A percentile compares a stretch with the other conserved stretches of the same genome.
phyloP scores from a whole-genome alignment of 37 sponge, comb jelly and placozoan genomes.

The Halichondria panicea region DNA sequence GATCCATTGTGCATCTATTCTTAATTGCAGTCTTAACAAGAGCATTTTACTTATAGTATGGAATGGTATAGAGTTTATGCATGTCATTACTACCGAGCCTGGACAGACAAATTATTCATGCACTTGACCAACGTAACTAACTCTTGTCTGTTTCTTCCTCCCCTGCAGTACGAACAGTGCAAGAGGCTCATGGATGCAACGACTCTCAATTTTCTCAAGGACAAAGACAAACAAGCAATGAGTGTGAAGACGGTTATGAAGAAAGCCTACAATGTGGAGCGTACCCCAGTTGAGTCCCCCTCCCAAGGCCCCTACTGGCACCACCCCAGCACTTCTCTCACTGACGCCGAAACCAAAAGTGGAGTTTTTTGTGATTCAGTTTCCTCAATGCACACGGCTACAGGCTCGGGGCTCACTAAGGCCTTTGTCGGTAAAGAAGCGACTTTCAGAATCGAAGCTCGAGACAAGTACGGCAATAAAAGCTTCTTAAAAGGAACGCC shows the following conservation, averaged over 20 bases:
- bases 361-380: constrained; percentile 44
- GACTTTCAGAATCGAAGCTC: constrained; percentile 26
- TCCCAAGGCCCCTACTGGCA: constrained; percentile 35
- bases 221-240: background rate
- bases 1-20: too few species aligned
- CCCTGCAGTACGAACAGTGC: too few species aligned
- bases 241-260: constrained; percentile 4
- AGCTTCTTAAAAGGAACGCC: constrained; percentile 24
- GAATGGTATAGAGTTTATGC: background rate
- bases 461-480: constrained; percentile 32
- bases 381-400: constrained; percentile 38
- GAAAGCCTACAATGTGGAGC: constrained; percentile 4
- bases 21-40: too few species aligned
- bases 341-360: constrained; percentile 11
- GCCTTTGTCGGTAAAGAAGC: constrained; percentile 35
- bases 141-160: too few species aligned
- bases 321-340: constrained; percentile 6
- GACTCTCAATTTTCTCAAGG: constrained; percentile 8
- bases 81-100: too few species aligned
- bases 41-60: background rate
- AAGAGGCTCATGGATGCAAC: too few species aligned
- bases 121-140: too few species aligned
- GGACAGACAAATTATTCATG: too few species aligned
- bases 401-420: constrained; percentile 42
- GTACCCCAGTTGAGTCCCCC: constrained; percentile 18